phyloP scores from a whole-genome alignment of 2,888 invertebrate genomes.

The Oligia fasciuncula region DNA sequence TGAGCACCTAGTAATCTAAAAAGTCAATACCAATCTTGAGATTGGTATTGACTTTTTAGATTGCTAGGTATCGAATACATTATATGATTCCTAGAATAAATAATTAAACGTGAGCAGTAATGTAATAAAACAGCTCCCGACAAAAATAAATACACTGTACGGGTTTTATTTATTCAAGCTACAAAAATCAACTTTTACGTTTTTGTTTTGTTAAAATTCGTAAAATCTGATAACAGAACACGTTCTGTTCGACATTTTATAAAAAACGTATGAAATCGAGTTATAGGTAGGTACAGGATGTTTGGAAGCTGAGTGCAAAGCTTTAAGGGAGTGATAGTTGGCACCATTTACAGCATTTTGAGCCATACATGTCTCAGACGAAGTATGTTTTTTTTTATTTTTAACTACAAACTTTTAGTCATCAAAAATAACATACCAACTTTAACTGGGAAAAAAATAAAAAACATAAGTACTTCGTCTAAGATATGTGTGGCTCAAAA shows the following conservation, averaged over 20 bases:
- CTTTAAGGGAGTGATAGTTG: too few species aligned
- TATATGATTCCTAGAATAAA: background rate
- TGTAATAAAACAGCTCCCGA: background rate
- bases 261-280: conserved; percentile 14
- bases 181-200: background rate
- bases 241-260: background rate
- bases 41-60: background rate
- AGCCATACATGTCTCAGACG: too few species aligned
- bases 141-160: background rate
- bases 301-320: too few species aligned
- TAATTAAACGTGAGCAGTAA: background rate
- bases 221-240: conserved; percentile 1
- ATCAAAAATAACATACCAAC: too few species aligned
- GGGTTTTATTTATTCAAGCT: background rate
- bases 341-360: too few species aligned
- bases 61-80: background rate
- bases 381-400: too few species aligned
- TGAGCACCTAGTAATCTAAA: background rate
- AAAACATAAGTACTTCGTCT: too few species aligned
- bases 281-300: background rate
- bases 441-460: too few species aligned
- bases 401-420: too few species aligned
- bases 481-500: too few species aligned
- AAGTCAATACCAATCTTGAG: too few species aligned
- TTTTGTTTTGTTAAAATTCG: conserved; percentile 10